These are phyloP conservation scores for Turnix velox DNA, from an alignment of 2,113 vertebrate genomes.

Conservation along the genomic window DNA sequence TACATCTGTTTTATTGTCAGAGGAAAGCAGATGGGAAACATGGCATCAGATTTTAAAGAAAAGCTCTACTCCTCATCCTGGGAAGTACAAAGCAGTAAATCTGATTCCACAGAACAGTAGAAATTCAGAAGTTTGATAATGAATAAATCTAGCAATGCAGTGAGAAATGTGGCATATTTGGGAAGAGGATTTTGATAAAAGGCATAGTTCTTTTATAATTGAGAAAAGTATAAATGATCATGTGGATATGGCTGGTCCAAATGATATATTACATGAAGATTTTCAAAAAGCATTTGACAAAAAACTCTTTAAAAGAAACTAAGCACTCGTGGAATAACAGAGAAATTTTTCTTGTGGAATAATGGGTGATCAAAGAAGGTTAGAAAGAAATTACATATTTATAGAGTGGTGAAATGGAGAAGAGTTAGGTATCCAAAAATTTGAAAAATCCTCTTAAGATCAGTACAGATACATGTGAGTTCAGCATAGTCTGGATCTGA, in stretches of 20 bases:
- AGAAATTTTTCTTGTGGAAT: slow-evolving; percentile 18
- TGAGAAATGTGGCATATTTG: neutral
- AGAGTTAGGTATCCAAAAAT: neutral
- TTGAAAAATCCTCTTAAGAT: slow-evolving; percentile 44
- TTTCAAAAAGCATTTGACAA: neutral
- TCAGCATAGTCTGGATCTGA: neutral
- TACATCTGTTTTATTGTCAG: neutral
- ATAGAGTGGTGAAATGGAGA: neutral
- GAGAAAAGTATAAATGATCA: neutral
- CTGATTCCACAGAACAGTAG: neutral
- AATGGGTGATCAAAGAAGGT: slow-evolving; percentile 22
- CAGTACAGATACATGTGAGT: neutral
- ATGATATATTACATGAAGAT: neutral
- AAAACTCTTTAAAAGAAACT: neutral
- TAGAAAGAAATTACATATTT: neutral
- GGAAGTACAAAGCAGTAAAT: neutral
- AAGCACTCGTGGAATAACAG: neutral
- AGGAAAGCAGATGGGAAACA: neutral
- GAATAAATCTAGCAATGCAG: neutral
- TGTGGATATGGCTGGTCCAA: neutral
- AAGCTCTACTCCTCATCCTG: neutral
- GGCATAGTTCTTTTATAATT: neutral
- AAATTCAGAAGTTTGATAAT: neutral
- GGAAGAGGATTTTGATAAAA: neutral
- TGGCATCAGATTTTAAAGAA: neutral